Conservation (phyloP, 2,113 vertebrate species). For the Anarrhichthys ocellatus region DNA sequence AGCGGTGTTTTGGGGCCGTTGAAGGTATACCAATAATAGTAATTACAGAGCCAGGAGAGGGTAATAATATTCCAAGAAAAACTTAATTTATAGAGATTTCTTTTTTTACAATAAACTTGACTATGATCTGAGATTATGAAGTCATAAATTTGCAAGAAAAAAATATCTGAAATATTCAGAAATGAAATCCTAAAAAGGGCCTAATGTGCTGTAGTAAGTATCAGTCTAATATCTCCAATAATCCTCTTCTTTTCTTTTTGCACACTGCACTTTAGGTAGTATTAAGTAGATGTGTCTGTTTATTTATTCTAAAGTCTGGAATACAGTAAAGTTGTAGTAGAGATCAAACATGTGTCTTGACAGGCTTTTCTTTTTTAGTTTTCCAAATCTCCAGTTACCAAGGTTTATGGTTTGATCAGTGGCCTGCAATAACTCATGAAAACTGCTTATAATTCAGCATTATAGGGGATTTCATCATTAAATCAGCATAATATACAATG, state of each 20-base stretch:
- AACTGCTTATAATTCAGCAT: too few species aligned
- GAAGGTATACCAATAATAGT: too few species aligned
- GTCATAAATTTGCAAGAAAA: too few species aligned
- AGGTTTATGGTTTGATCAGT: too few species aligned
- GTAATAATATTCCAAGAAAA: neutral
- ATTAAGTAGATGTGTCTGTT: neutral
- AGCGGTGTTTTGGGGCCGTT: too few species aligned
- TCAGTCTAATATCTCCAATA: too few species aligned
- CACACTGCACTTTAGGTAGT: neutral
- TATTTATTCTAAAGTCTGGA: neutral
- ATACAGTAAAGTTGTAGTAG: neutral
- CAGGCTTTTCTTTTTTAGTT: neutral
- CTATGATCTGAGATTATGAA: neutral
- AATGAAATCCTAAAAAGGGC: neutral
- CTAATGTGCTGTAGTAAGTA: neutral
- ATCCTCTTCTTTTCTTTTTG: neutral
- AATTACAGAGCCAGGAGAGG: neutral
- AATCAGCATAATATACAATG: too few species aligned
- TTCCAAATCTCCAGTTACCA: too few species aligned
- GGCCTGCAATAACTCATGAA: too few species aligned
- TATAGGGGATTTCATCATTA: too few species aligned
- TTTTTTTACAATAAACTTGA: neutral
- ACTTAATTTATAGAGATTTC: too few species aligned
- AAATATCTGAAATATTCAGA: too few species aligned
- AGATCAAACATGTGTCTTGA: neutral